A percentile compares a stretch with the other conserved stretches of the same genome.
Conservation (phyloP, 2,888 invertebrate genomes). For the Nowickia ferox region DNA sequence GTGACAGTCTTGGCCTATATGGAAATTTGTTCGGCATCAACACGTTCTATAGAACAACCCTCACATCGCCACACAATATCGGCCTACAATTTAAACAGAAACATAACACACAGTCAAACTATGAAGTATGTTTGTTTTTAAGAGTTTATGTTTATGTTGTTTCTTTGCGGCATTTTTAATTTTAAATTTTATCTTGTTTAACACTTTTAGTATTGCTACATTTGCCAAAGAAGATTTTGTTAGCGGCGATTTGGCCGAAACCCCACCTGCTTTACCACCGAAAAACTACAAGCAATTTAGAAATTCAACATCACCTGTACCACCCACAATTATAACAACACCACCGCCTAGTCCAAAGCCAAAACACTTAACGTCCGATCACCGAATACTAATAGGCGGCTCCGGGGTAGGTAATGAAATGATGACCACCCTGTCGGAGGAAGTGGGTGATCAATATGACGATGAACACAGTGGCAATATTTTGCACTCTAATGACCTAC, state of each 20-base stretch:
- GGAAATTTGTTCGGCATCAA: constrained; percentile 95
- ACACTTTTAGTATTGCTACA: constrained; percentile 76
- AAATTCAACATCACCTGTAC: constrained; percentile 73
- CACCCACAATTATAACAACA: constrained; percentile 83
- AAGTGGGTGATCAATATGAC: constrained; percentile 77
- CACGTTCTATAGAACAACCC: constrained; percentile 76
- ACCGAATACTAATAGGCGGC: constrained; percentile 61
- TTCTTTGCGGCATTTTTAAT: not conserved
- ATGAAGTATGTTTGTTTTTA: constrained; percentile 80
- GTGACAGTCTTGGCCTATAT: constrained; percentile 95
- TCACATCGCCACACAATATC: constrained; percentile 93
- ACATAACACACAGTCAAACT: constrained; percentile 83
- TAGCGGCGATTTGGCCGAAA: constrained; percentile 76
- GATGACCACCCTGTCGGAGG: constrained; percentile 83
- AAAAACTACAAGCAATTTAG: constrained; percentile 84
- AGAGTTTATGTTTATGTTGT: not conserved
- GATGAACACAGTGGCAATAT: constrained; percentile 70
- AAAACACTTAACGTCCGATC: constrained; percentile 72
- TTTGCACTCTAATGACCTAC: constrained; percentile 78
- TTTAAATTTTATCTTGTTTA: constrained; percentile 22
- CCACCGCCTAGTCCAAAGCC: constrained; percentile 83
- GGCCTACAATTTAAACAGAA: constrained; percentile 85
- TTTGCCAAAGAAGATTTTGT: constrained; percentile 76
- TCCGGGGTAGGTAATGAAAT: constrained; percentile 76
- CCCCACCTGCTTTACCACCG: constrained; percentile 86